Percentiles rank a stretch among this genome's conserved stretches.
Evolutionary conservation across 2,888 invertebrate genomes (phyloP).

Genomic region (Acrobeloides nanus): DNA sequence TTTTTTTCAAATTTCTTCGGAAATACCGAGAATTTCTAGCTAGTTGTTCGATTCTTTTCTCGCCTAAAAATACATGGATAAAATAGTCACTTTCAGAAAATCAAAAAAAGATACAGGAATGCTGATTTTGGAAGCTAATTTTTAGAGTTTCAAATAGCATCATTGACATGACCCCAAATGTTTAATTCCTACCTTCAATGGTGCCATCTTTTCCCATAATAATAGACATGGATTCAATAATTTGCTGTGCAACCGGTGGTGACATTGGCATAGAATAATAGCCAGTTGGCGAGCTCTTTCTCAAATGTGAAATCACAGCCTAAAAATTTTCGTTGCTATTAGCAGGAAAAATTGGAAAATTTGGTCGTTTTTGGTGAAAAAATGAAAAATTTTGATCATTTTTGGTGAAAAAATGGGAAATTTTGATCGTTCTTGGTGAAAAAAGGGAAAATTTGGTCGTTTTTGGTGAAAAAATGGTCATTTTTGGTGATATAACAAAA

Average conservation of each 20-base stretch:
- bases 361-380: too few species aligned
- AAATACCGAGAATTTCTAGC: slow-evolving; percentile 58
- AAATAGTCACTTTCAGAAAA: not conserved
- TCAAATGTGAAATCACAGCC: slow-evolving; percentile 70
- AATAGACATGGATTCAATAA: slow-evolving; percentile 76
- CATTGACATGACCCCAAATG: too few species aligned
- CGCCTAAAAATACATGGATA: slow-evolving; percentile 43
- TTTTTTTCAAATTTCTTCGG: slow-evolving; percentile 65
- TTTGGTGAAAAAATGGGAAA: too few species aligned
- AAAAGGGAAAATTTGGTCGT: too few species aligned
- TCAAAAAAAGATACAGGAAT: not conserved
- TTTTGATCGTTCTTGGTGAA: too few species aligned
- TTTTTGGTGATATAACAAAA: slow-evolving; percentile 6
- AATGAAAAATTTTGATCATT: too few species aligned
- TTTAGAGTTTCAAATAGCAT: too few species aligned
- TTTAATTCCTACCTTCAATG: slow-evolving; percentile 57
- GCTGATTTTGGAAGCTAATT: not conserved
- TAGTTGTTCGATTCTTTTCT: slow-evolving; percentile 54
- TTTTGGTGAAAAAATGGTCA: too few species aligned
- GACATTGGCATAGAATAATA: slow-evolving; percentile 58
- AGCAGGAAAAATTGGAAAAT: not conserved
- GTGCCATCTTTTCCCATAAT: slow-evolving; percentile 77
- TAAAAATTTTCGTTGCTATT: slow-evolving; percentile 54
- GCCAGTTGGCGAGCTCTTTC: slow-evolving; percentile 68
- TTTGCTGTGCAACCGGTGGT: slow-evolving; percentile 81